phyloP scores from a whole-genome alignment of 2,888 invertebrate genomes.

The Trachelus troglodyta region DNA sequence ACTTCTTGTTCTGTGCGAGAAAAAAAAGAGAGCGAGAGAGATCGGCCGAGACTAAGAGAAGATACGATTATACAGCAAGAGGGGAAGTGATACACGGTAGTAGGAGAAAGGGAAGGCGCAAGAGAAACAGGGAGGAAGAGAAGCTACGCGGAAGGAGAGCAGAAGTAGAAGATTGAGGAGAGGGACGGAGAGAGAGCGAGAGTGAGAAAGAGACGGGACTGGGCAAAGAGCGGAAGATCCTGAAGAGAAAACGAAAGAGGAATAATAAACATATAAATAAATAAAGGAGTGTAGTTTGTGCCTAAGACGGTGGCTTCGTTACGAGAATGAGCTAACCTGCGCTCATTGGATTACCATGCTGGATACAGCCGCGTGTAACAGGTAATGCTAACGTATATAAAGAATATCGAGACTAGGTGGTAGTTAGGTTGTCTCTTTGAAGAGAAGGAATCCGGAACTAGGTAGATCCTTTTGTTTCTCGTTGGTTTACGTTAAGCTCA shows the following conservation, averaged over 20 bases:
- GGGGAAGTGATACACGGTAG: too few relatives aligned
- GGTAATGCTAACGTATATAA: slow-evolving; percentile 39
- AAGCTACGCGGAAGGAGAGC: too few relatives aligned
- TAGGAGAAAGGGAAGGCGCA: too few relatives aligned
- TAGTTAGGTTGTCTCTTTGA: too few relatives aligned
- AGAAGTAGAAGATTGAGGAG: neutral
- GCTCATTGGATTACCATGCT: slow-evolving; percentile 57
- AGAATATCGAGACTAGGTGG: too few relatives aligned
- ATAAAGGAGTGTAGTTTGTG: neutral
- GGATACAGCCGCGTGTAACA: slow-evolving; percentile 57
- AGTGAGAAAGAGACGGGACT: neutral
- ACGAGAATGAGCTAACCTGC: slow-evolving; percentile 10
- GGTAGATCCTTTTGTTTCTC: too few relatives aligned
- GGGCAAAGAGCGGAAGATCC: neutral
- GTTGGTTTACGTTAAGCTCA: neutral
- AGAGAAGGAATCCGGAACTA: too few relatives aligned
- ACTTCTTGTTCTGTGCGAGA: too few relatives aligned
- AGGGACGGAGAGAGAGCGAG: neutral
- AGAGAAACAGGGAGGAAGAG: neutral
- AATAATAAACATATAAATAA: neutral
- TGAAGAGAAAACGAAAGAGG: neutral
- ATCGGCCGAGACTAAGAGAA: too few relatives aligned
- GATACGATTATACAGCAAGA: too few relatives aligned
- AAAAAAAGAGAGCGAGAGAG: too few relatives aligned
- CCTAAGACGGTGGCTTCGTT: neutral